Evolutionary conservation across 2,113 vertebrate genomes (phyloP).

Genomic region (Acrocephalus kingi): DNA sequence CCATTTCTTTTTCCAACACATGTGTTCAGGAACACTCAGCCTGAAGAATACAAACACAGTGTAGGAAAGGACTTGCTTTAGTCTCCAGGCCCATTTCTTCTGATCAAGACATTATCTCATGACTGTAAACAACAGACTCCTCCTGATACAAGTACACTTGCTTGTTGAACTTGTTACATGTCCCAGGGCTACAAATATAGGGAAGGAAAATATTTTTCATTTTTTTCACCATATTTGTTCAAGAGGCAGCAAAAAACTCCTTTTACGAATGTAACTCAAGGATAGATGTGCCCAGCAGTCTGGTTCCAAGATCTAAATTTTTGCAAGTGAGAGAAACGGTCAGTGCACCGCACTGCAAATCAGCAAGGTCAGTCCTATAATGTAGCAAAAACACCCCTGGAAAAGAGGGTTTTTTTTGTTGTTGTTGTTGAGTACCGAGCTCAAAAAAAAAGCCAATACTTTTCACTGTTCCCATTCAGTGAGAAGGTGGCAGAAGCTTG

Average conservation of each 20-base stretch:
- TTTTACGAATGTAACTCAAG: neutral
- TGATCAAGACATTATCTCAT: neutral
- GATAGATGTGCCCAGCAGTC: accelerated
- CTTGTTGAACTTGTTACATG: neutral
- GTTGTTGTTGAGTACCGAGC: no score
- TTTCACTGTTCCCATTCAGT: neutral
- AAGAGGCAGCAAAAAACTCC: neutral
- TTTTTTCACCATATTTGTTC: neutral
- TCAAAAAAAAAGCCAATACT: neutral
- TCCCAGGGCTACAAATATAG: neutral
- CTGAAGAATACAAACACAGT: neutral
- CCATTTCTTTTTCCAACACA: neutral
- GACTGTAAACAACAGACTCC: neutral
- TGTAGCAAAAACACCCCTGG: neutral
- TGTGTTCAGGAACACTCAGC: neutral
- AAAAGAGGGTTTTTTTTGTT: neutral
- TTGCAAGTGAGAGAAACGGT: neutral
- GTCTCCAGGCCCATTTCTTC: neutral
- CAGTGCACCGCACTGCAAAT: accelerated
- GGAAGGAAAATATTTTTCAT: neutral
- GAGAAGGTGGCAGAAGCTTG: neutral
- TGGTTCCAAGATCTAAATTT: neutral
- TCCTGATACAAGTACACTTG: accelerated
- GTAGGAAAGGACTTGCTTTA: neutral
- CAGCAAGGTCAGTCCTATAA: neutral